Conservation (phyloP, 2,113 vertebrate species). For the Poeciliopsis prolifica region DNA sequence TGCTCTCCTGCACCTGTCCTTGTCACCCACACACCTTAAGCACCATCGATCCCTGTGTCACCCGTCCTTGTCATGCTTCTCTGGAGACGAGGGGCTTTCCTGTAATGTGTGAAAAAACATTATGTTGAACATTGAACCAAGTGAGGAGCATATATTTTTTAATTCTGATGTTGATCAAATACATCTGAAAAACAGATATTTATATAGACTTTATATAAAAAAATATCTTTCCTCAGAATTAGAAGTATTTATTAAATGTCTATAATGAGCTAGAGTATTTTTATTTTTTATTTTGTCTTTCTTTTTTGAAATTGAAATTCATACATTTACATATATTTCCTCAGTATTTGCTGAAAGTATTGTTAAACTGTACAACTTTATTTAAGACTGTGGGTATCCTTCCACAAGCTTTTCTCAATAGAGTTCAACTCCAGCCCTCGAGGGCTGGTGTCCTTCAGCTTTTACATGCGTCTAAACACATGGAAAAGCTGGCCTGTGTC, state of each 20-base stretch:
- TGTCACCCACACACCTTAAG: constrained; percentile 67
- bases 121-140: constrained; percentile 34
- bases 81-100: constrained; percentile 51
- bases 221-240: neutral
- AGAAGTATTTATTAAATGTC: too few species aligned
- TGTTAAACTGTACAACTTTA: neutral
- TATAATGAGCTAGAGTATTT: too few species aligned
- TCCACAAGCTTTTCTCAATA: neutral
- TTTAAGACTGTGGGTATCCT: neutral
- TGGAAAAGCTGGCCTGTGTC: too few species aligned
- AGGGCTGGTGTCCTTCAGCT: too few species aligned
- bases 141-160: constrained; percentile 18
- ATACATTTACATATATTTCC: neutral
- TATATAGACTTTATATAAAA: neutral
- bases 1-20: constrained; percentile 73
- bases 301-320: neutral
- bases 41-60: constrained; percentile 68
- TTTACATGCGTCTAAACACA: too few species aligned
- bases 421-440: too few species aligned
- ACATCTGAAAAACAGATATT: neutral
- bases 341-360: neutral
- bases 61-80: constrained; percentile 60
- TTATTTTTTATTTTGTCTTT: too few species aligned
- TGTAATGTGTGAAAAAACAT: constrained; percentile 51
- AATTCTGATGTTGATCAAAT: constrained; percentile 20